A percentile compares a stretch with the other conserved stretches of the same genome.
Evolutionary conservation across 2,797 vertebrate genomes (phyloP).

Genomic region (Coranthus polyacanthus): DNA sequence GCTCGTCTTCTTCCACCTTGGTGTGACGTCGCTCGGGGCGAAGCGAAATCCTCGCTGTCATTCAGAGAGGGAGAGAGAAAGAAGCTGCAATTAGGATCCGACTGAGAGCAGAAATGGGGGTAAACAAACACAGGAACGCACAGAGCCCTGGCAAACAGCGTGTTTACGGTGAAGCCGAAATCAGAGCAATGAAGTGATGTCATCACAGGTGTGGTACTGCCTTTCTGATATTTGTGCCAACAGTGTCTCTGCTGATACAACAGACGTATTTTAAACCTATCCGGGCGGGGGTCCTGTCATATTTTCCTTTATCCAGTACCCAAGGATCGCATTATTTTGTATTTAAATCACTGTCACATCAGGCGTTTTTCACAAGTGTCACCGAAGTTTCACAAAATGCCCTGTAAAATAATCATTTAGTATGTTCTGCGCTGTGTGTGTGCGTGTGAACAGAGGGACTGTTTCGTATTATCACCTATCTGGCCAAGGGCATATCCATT

Average conservation of each 20-base stretch:
- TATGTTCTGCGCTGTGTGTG: slow-evolving; percentile 24
- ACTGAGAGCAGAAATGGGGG: slow-evolving; percentile 30
- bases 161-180: slow-evolving; percentile 82
- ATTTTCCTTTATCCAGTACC: slow-evolving; percentile 7
- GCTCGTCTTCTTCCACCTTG: slow-evolving; percentile 77
- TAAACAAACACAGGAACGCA: slow-evolving; percentile 39
- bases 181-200: slow-evolving; percentile 81
- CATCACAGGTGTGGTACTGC: slow-evolving; percentile 73
- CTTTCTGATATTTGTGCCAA: slow-evolving; percentile 58
- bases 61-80: slow-evolving; percentile 65
- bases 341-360: slow-evolving; percentile 6
- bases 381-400: slow-evolving; percentile 9
- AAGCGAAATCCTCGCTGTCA: slow-evolving; percentile 82
- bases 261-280: slow-evolving; percentile 4
- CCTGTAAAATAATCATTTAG: slow-evolving; percentile 17
- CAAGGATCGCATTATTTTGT: too few relatives aligned
- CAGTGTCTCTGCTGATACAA: slow-evolving; percentile 9
- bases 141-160: slow-evolving; percentile 26
- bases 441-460: slow-evolving; percentile 8
- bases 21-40: slow-evolving; percentile 84
- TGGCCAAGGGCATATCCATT: slow-evolving; percentile 78
- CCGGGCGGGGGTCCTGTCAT: slow-evolving; percentile 17
- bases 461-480: slow-evolving; percentile 68
- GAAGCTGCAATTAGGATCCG: slow-evolving; percentile 70
- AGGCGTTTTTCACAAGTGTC: neutral